Evolutionary conservation across 1,140 invertebrate genomes (phyloP), one percentile per base, ranked within the genome.

Genomic region (Stenopsyche tienmushanensis): DNA sequence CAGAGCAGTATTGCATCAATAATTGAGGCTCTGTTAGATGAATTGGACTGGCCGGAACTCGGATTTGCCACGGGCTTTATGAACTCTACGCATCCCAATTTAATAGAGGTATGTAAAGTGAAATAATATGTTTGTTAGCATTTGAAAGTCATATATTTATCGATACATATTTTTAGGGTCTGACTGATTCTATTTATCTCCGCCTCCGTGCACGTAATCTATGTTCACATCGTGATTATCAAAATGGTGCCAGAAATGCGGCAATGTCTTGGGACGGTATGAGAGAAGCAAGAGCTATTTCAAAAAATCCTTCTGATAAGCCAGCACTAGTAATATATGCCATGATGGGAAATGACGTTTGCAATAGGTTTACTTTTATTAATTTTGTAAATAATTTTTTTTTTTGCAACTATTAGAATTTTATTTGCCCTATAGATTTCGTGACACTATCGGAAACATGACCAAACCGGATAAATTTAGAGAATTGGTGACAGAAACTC

Each of bases 161-260:
- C 7, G 7, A 10, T 21, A 53, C 10, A 9, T 57, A 39, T 5
- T 67, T 60, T 29, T 34, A 73, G 71, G 74, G 71, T 45, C 26
- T 52, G 15, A 71, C 70, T 10, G 73, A 75, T 64, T 72, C 73
- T 3, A 63, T 75, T 24, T 75, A 74, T 63, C 50, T 72, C 9
- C 59, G 67, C 0, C 42, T 75, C 17, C 66, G 71, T 2, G 50
- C 44, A 20, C 59, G 76, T 18, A 83, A 84, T 66, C 67, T 73
- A 2, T 84, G 83, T 70, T 83, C 81, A 69, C 81, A 83, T 66
- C 68, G 81, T 49, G 82, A 84, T 71, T 84, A 80, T 71, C 82
- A 83, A 71, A 84, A 84, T 70, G 72, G 82, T 18, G 77, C 75
- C 29, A 75, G 78, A 39, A 84, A 84, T 72, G 82, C 80, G 75